Conservation (phyloP, 2,113 vertebrate genomes). For the Ahaetulla prasina region DNA sequence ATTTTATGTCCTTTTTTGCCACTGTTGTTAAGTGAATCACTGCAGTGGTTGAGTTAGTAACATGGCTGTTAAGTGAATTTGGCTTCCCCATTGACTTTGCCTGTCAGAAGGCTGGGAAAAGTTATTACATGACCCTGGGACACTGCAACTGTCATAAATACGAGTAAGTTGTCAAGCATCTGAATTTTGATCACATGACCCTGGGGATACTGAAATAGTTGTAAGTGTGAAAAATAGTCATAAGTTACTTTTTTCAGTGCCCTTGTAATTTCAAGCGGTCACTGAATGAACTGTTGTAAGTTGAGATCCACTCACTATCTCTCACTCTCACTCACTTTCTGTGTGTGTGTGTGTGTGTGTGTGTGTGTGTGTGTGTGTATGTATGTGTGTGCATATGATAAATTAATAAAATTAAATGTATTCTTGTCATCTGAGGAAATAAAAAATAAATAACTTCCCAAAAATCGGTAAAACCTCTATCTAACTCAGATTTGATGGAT, state of each 20-base stretch:
- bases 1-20: too few relatives aligned
- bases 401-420: background rate
- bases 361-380: background rate
- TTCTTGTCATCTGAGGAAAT: background rate
- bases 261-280: background rate
- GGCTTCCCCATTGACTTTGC: background rate
- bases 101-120: background rate
- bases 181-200: background rate
- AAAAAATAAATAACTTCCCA: background rate
- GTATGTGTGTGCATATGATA: background rate
- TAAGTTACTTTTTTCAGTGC: background rate
- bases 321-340: too few relatives aligned
- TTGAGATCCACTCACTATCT: background rate
- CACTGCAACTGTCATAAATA: background rate
- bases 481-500: background rate
- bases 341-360: background rate
- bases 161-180: background rate
- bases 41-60: too few relatives aligned
- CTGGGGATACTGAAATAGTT: background rate
- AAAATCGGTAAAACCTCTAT: background rate
- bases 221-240: background rate
- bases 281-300: background rate
- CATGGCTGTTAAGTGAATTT: background rate
- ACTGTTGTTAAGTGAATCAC: too few relatives aligned
- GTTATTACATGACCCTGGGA: background rate